Conservation (phyloP, 2,797 vertebrate species). For the Poecilia velifera region DNA sequence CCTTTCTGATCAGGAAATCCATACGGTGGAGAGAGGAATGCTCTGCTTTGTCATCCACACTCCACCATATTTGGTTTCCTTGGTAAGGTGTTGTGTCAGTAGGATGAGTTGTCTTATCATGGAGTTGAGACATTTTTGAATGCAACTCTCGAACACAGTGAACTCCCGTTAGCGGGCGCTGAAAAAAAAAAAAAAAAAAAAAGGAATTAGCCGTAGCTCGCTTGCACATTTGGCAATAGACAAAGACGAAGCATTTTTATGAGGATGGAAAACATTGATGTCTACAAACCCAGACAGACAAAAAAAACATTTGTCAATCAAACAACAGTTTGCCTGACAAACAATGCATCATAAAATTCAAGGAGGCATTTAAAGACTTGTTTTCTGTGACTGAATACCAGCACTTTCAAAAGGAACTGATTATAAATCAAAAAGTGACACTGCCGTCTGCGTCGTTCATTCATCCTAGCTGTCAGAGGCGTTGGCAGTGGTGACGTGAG, state of each 20-base stretch:
- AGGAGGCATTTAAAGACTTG: conserved; percentile 8
- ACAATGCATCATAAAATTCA: not conserved
- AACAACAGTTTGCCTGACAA: not conserved
- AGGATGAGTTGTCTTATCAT: not conserved
- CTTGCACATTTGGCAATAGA: not conserved
- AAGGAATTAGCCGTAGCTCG: not conserved
- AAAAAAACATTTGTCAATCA: not conserved
- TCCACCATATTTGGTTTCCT: no score
- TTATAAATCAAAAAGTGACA: conserved; percentile 9
- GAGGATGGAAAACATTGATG: not conserved
- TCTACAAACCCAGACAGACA: not conserved
- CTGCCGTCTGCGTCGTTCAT: not conserved
- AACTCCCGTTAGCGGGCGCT: not conserved
- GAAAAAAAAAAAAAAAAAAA: not conserved
- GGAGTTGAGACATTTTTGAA: not conserved
- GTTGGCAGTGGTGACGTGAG: not conserved
- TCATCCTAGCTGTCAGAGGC: not conserved
- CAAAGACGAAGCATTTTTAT: not conserved
- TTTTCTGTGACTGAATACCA: conserved; percentile 3
- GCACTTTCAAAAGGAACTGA: conserved; percentile 1
- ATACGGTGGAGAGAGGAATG: not conserved
- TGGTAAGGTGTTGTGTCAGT: no score
- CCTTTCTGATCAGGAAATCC: not conserved
- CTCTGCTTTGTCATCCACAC: not conserved
- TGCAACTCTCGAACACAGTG: not conserved